phyloP scores from a whole-genome alignment of 1,140 invertebrate genomes.

The Ceratoteleas bidentatus region DNA sequence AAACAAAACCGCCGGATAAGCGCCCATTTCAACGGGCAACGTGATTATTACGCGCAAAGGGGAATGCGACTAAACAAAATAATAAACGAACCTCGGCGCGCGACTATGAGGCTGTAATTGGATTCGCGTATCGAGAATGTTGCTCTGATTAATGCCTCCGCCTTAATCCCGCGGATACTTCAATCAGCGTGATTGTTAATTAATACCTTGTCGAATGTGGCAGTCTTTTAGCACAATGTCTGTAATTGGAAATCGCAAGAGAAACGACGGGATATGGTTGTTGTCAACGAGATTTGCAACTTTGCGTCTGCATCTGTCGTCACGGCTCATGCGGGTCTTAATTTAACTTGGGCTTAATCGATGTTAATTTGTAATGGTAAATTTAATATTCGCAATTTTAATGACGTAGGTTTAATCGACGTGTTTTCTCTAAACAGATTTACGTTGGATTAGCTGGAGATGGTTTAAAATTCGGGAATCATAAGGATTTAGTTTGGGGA shows the following conservation, averaged over 20 bases:
- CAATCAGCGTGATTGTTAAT: slow-evolving; percentile 14
- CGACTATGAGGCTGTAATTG: slow-evolving; percentile 6
- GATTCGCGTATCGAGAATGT: slow-evolving; percentile 12
- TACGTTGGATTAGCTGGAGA: too few species aligned
- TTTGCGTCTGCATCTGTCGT: too few species aligned
- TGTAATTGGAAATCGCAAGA: background rate
- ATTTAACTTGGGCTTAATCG: too few species aligned
- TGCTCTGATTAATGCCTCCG: slow-evolving; percentile 1
- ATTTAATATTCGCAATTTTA: too few species aligned
- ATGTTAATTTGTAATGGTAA: too few species aligned
- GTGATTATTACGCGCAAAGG: slow-evolving; percentile 18
- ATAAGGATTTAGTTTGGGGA: too few species aligned
- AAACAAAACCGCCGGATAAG: slow-evolving; percentile 7
- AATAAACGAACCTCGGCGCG: background rate
- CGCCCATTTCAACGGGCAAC: slow-evolving; percentile 1
- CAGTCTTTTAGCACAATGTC: background rate
- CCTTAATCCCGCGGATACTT: slow-evolving; percentile 5
- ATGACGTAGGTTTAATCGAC: too few species aligned
- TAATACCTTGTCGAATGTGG: background rate
- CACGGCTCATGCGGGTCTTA: too few species aligned
- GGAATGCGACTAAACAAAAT: slow-evolving; percentile 2
- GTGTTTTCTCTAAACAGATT: too few species aligned
- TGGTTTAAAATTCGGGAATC: too few species aligned
- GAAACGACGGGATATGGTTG: too few species aligned
- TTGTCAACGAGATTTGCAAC: too few species aligned